A percentile compares a stretch with the other conserved stretches of the same genome.
Conservation (phyloP, 2,113 vertebrate genomes). For the Phaethon lepturus region DNA sequence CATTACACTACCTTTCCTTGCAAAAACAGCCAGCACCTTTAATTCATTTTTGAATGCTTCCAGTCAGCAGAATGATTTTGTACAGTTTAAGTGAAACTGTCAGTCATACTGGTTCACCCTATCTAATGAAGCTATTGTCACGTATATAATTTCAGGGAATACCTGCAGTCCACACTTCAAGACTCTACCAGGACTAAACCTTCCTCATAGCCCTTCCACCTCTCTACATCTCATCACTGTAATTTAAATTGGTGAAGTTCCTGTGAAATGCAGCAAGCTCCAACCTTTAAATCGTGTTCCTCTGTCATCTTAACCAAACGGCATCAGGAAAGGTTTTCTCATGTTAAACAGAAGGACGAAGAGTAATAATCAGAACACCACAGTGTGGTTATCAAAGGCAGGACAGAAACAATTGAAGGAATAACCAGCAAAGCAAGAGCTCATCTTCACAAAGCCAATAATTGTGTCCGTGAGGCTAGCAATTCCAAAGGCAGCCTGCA, state of each 20-base stretch:
- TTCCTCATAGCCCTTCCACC: background rate
- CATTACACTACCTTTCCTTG: background rate
- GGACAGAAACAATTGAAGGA: background rate
- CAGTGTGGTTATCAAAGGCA: background rate
- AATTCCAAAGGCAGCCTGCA: conserved; percentile 2
- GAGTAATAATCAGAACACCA: background rate
- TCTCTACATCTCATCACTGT: background rate
- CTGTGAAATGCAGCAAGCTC: background rate
- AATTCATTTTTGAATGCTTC: background rate
- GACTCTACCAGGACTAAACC: background rate
- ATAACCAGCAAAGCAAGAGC: background rate
- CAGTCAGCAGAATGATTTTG: background rate
- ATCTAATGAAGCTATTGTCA: background rate
- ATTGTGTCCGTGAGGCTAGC: background rate
- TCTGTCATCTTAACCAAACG: background rate
- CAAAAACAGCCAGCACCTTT: background rate
- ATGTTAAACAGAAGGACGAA: background rate
- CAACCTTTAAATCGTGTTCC: background rate
- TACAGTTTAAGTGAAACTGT: background rate
- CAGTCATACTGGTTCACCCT: background rate
- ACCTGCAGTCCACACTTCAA: background rate
- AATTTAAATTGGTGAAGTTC: background rate
- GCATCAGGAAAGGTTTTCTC: background rate
- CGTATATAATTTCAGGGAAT: background rate
- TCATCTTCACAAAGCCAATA: background rate